phyloP scores from a whole-genome alignment of 2,888 invertebrate genomes.

The Strigamia maritima region DNA sequence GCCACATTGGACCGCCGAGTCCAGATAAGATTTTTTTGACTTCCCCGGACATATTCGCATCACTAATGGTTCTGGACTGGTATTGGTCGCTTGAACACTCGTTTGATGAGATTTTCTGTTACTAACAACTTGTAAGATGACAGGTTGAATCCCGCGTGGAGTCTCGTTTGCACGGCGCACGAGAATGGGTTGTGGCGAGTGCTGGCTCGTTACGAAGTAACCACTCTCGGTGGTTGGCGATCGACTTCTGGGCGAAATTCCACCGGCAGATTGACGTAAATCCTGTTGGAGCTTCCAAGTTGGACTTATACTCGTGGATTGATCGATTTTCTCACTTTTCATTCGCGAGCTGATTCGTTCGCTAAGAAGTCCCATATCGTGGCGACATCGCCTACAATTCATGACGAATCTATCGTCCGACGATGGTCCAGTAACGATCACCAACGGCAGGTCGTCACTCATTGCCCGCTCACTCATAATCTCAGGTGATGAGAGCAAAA shows the following conservation, averaged over 20 bases:
- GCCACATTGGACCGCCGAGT: background rate
- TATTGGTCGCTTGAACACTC: no score
- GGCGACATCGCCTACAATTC: background rate
- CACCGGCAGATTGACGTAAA: background rate
- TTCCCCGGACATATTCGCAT: background rate
- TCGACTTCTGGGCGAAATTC: background rate
- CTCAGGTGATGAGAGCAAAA: no score
- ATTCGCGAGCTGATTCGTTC: background rate
- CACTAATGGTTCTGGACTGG: background rate
- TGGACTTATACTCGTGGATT: background rate
- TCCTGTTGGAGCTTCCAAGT: no score
- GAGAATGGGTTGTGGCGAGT: no score
- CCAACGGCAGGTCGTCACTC: background rate
- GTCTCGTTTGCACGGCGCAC: no score
- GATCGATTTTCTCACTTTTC: background rate
- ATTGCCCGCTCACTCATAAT: no score
- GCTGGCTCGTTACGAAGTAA: no score
- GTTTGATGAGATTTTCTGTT: no score
- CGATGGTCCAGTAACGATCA: background rate
- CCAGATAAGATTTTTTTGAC: background rate
- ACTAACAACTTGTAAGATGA: no score
- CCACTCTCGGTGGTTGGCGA: no score
- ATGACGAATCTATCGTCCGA: background rate
- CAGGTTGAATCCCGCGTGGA: no score
- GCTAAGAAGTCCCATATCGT: background rate